phyloP scores from a whole-genome alignment of 2,797 vertebrate genomes.

The Acanthurus tractus region DNA sequence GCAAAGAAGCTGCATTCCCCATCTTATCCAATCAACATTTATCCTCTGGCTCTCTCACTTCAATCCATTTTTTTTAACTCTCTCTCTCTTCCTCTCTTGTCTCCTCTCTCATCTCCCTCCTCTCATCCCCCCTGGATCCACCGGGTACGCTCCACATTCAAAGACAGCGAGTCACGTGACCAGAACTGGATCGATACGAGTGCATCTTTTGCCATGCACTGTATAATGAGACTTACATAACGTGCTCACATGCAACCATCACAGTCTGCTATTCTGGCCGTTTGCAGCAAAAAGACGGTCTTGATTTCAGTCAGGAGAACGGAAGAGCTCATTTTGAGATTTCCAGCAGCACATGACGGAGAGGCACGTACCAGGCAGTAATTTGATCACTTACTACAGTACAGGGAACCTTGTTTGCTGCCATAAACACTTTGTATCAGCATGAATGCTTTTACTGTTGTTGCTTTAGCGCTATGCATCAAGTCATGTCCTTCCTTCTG shows the following conservation, averaged over 20 bases:
- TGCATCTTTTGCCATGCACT: conserved; percentile 73
- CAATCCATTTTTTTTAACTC: conserved; percentile 28
- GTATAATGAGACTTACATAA: conserved; percentile 79
- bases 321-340: conserved; percentile 44
- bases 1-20: conserved; percentile 45
- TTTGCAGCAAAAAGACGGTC: conserved; percentile 32
- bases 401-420: conserved; percentile 53
- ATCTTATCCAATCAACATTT: conserved; percentile 50
- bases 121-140: conserved; percentile 38
- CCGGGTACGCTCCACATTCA: conserved; percentile 65
- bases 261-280: conserved; percentile 33
- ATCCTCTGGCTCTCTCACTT: conserved; percentile 24
- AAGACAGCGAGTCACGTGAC: conserved; percentile 76
- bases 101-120: conserved; percentile 22
- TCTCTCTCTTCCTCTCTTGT: background rate
- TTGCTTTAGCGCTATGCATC: conserved; percentile 50
- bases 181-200: conserved; percentile 75
- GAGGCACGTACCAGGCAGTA: conserved; percentile 46
- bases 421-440: conserved; percentile 61
- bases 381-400: conserved; percentile 66
- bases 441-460: conserved; percentile 54
- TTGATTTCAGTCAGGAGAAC: conserved; percentile 26
- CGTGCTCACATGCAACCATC: conserved; percentile 53
- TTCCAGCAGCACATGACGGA: conserved; percentile 46
- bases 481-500: conserved; percentile 37